Base-by-base conservation (phyloP, 1,140 invertebrate species). In the Trigoniulus corallinus region DNA sequence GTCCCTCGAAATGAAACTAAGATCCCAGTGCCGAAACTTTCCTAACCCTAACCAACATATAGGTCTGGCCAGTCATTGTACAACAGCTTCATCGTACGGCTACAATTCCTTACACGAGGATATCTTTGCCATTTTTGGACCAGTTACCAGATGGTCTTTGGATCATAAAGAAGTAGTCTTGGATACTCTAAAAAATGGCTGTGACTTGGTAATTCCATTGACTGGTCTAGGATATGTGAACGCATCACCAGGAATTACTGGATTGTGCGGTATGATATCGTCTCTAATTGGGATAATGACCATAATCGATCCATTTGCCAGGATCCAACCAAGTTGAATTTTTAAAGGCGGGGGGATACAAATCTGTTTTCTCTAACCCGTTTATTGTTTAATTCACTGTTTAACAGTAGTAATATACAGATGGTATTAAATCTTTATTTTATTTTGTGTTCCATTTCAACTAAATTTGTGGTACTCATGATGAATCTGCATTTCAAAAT, bases 191-290 rank as follows among this genome's bases (percentile, higher is more conserved):
- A 89, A 87, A 62, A 89, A 91, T 72, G 64, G 72, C n/a, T 84
- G 82, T 70, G 87, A 92, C 65, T 60, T 89, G 27, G 81, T 86
- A 50, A 80, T 92, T 60, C 86, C 86, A 1, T 65, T 89, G 42
- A 80, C 81, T 48, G 77, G 78, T 43, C 66, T 89, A 51, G 83
- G 82, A 0, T 78, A 80, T 61, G 72, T 80, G 0, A 80, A 79
- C 56, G 63, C 87, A 1, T 82, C 77, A 56, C 80, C 84, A 4
- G 78, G 79, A 51, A 72, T 75, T 42, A 71, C 88, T 54, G 86
- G 87, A 23, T 52, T 81, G 3, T 60, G 85, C n/a, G 87, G 86
- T 15, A 68, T 81, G 13, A 60, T 88, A 47, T 88, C 84, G 21
- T 88, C 86, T 0, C 47, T 78, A 22, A 74, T 82, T 52, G 83